These are phyloP conservation scores for Aphyosemion australe DNA, from an alignment of 2,113 vertebrate species.

Conservation along the genomic window DNA sequence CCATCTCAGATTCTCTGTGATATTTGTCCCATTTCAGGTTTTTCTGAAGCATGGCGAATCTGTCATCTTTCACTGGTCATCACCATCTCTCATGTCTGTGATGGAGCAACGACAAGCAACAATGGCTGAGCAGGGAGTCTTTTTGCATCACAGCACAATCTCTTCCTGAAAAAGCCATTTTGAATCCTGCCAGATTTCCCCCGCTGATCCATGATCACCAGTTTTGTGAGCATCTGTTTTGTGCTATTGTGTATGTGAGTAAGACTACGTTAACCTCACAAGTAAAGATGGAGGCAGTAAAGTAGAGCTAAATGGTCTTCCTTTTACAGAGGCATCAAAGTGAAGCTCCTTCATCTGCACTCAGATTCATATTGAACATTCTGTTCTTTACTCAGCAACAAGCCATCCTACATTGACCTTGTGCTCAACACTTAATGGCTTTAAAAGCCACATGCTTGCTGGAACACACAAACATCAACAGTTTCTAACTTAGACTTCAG, in stretches of 20 bases:
- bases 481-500: slow-evolving; percentile 5
- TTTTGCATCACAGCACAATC: background rate
- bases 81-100: background rate
- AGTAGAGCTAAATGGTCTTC: background rate
- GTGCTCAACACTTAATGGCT: slow-evolving; percentile 55
- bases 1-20: background rate
- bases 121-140: background rate
- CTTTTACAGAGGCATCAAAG: background rate
- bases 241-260: background rate
- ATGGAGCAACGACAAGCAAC: background rate
- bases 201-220: slow-evolving; percentile 6
- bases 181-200: slow-evolving; percentile 1
- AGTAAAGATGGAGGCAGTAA: slow-evolving; percentile 8
- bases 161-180: background rate
- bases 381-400: slow-evolving; percentile 8
- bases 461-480: background rate
- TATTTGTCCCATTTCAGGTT: background rate
- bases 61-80: background rate
- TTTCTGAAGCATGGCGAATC: background rate
- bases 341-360: slow-evolving; percentile 22
- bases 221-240: slow-evolving; percentile 9
- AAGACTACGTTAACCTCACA: background rate
- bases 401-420: slow-evolving; percentile 40
- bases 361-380: slow-evolving; percentile 21
- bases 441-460: slow-evolving; percentile 33